A percentile compares a stretch with the other conserved stretches of the same genome.
Conservation (phyloP, 2,888 invertebrate species). For the Ariolimax columbianus region DNA sequence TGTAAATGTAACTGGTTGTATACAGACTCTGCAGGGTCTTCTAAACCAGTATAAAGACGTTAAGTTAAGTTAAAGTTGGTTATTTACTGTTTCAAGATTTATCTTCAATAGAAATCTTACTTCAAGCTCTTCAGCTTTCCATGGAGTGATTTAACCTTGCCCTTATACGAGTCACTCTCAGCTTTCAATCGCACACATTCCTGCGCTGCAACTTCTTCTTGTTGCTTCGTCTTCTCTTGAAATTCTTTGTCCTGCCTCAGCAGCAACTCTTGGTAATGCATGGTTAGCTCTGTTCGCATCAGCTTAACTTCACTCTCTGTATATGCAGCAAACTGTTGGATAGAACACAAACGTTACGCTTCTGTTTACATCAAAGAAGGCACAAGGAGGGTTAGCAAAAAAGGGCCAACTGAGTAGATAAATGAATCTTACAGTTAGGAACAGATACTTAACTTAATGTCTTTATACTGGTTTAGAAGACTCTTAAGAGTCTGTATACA, state of each 20-base stretch:
- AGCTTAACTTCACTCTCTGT: conserved; percentile 70
- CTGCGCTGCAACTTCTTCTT: conserved; percentile 64
- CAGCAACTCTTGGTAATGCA: conserved; percentile 76
- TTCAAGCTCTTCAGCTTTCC: conserved; percentile 14
- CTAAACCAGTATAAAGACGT: no score
- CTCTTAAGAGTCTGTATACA: no score
- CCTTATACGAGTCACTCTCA: conserved; percentile 14
- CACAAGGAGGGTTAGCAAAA: no score
- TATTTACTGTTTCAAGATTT: no score
- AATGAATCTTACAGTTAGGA: no score
- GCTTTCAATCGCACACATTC: conserved; percentile 39
- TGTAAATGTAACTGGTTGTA: no score
- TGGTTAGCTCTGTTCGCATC: conserved; percentile 62
- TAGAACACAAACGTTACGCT: neutral
- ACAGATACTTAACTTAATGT: no score
- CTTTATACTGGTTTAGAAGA: no score
- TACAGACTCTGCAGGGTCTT: no score
- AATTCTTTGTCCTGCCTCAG: conserved; percentile 74
- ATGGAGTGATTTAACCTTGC: conserved; percentile 23
- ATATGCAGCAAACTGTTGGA: conserved; percentile 64
- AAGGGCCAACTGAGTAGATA: no score
- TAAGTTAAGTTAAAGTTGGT: no score
- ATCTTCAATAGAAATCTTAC: neutral
- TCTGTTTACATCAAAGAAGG: no score
- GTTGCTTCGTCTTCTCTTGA: conserved; percentile 52